Percentiles rank a stretch among this genome's conserved stretches.
These are phyloP conservation scores for Eumeta japonica DNA, from an alignment of 1,140 invertebrate genomes.

Conservation along the genomic window DNA sequence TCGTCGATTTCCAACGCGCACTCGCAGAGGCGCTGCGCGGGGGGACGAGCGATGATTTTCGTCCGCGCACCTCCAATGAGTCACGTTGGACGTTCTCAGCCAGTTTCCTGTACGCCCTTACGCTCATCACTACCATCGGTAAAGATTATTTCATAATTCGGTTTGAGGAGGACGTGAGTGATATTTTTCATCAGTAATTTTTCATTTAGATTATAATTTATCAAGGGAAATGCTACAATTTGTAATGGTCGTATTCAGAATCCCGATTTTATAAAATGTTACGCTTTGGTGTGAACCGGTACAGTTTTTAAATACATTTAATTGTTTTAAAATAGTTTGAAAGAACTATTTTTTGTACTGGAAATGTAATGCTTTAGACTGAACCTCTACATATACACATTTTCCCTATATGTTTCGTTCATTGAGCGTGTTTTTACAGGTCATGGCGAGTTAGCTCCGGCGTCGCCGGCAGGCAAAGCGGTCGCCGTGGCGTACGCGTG, in stretches of 20 bases:
- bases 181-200: conserved; percentile 6
- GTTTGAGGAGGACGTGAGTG: not conserved
- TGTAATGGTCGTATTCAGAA: too few relatives aligned
- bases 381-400: too few relatives aligned
- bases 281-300: too few relatives aligned
- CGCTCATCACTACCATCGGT: conserved; percentile 96
- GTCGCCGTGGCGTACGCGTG: conserved; percentile 87
- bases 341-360: too few relatives aligned
- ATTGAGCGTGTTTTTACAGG: too few relatives aligned
- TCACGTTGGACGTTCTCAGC: conserved; percentile 87
- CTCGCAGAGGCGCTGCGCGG: conserved; percentile 46
- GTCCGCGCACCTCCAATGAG: conserved; percentile 2
- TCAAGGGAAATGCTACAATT: too few relatives aligned
- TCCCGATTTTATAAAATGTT: too few relatives aligned
- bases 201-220: too few relatives aligned
- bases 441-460: conserved; percentile 88
- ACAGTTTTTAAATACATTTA: too few relatives aligned
- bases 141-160: conserved; percentile 43
- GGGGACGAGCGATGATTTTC: conserved; percentile 13
- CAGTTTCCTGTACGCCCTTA: conserved; percentile 91
- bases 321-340: too few relatives aligned
- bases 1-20: conserved; percentile 79
- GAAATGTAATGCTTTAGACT: too few relatives aligned
- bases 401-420: too few relatives aligned
- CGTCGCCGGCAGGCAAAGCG: conserved; percentile 74